A percentile compares a stretch with the other conserved stretches of the same genome.
Evolutionary conservation across 2,888 invertebrate genomes (phyloP).

Genomic region (Eupithecia pulchellata): DNA sequence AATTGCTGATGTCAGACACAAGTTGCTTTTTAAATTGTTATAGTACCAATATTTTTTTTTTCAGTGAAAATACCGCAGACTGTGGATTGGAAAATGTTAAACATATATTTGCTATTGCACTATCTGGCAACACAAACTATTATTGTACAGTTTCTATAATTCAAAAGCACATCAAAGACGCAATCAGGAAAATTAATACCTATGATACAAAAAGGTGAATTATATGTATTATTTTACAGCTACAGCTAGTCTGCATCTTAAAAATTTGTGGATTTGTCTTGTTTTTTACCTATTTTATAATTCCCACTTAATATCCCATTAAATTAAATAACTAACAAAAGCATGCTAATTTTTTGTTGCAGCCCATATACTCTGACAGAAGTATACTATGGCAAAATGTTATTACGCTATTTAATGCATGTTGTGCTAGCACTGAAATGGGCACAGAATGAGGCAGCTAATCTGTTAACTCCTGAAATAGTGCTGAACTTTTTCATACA

Average conservation of each 20-base stretch:
- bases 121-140: slow-evolving; percentile 53
- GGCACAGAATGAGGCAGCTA: slow-evolving; percentile 51
- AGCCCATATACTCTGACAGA: slow-evolving; percentile 68
- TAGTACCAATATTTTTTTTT: slow-evolving; percentile 20
- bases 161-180: slow-evolving; percentile 52
- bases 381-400: slow-evolving; percentile 64
- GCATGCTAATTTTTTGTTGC: slow-evolving; percentile 37
- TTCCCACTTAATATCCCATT: background rate
- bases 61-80: slow-evolving; percentile 52
- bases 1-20: background rate
- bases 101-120: slow-evolving; percentile 56
- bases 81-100: slow-evolving; percentile 55
- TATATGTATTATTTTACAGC: slow-evolving; percentile 14
- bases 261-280: background rate
- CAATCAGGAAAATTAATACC: slow-evolving; percentile 45
- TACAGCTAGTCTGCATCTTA: too few relatives aligned
- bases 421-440: slow-evolving; percentile 63
- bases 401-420: slow-evolving; percentile 62
- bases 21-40: background rate
- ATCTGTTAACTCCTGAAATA: slow-evolving; percentile 57
- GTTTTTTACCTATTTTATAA: background rate
- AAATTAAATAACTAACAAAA: background rate
- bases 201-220: slow-evolving; percentile 38
- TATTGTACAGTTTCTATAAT: slow-evolving; percentile 63
- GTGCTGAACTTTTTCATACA: slow-evolving; percentile 69